Base-by-base conservation (phyloP, 2,888 invertebrate genomes). In the Heliconius sara region DNA sequence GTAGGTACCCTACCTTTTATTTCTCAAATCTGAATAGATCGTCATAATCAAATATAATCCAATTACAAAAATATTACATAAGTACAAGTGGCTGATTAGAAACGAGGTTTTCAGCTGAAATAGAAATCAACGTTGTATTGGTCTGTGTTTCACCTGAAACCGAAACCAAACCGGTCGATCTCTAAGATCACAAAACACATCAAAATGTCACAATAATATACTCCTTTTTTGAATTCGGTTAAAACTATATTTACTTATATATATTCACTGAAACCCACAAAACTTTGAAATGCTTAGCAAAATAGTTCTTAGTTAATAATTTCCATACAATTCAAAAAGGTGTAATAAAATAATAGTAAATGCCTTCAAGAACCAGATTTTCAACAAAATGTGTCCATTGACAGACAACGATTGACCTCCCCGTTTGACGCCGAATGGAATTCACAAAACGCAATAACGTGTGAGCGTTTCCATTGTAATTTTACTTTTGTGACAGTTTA, bases 381-480 rank as follows among this genome's bases (percentile, higher is more conserved):
- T 63, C 60, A 60, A 79, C 80, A 67, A 66, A 80, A 83, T 79
- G 83, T 81, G 80, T 82, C 81, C 83, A 84, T 84, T 84, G 81
- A 83, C 81, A 81, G 79, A 78, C 81, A 77, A 79, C 81, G 63
- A 70, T 77, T 78, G 79, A 80, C 82, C 79, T 81, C 79, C 79
- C 80, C 30, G 82, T 78, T 81, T 82, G 80, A 82, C 82, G 82
- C 79, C 77, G 72, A 81, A 80, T 71, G 83, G 83, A 84, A 85
- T 85, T 81, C 82, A 82, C 83, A 83, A 84, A 83, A 84, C 84
- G 84, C 82, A 83, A 83, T 82, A 80, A 82, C 82, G 80, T 57
- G 27, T 16, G 76, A n/a, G 5, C 47, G 82, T 80, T 68, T 78
- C 82, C 82, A 82, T 76, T 79, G 7, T 43, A n/a, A 66, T 30